Base-by-base conservation (phyloP, 2,888 invertebrate genomes). In the Autographa gamma region DNA sequence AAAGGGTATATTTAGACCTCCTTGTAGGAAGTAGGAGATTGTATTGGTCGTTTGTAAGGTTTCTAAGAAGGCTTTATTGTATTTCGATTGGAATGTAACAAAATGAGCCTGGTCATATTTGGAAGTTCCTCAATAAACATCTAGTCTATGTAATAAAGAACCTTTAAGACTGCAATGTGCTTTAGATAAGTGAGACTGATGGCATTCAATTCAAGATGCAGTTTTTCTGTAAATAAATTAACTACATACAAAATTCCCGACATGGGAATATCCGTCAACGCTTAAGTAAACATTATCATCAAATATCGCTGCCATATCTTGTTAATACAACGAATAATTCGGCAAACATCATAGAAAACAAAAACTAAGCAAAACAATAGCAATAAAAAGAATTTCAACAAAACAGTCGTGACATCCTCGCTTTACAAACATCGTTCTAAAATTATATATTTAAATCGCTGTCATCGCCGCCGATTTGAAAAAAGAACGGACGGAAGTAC, bases 401-500 rank as follows among this genome's bases (percentile, higher is more conserved):
- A 81, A 80, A 72, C 71, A 66, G 56, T 79, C 81, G 79, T 82
- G 80, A 81, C 77, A 83, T 84, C 85, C 87, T 85, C 78, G 71
- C 72, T 79, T 74, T 80, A 76, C 73, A 74, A 76, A 79, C 80
- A 80, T 77, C 78, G 78, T 84, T 85, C 83, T 70, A 83, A 87
- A 87, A 86, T 89, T 86, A 86, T 86, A 87, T 84, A 88, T 90
- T 88, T 83, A 88, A 88, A 89, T 86, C 62, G 74, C 73, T 77
- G 74, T 77, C 81, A 85, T 88, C 85, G 79, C 72, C 79, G 81
- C 76, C 81, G 85, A 88, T 89, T 89, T 88, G 86, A 87, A 88
- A 85, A 82, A 79, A 84, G 85, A 88, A 86, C 80, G 81, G 66
- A 84, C 87, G 92, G 91, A 93, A 89, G 90, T 89, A 82, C 89